Base-by-base conservation (phyloP, 2,888 invertebrate species). In the Apodemia duryi region DNA sequence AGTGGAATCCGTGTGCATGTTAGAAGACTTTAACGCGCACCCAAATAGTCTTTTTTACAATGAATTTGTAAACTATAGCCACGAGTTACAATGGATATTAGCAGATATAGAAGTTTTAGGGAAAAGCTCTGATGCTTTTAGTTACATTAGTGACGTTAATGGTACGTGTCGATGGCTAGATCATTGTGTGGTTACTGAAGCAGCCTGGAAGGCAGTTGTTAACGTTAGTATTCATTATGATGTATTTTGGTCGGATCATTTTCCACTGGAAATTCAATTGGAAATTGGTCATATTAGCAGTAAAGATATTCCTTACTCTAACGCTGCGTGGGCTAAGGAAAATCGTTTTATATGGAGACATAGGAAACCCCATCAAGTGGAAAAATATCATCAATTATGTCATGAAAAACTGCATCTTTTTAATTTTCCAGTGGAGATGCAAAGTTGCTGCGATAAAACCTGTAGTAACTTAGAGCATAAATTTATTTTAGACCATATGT, bases 21-120 rank as follows among this genome's bases (percentile, higher is more conserved):
- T 66, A 6, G 61, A 61, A 1, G 66, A 63, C 35, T 66, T 46
- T 11, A 63, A 66, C 21, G 63, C 63, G 4, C 63, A 66, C n/a
- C 63, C 63, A 38, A 21, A 38, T 35, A 57, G 54, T n/a, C 46
- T 7, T 2, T 66, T 66, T 66, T 63, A 49, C 60, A 60, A 60
- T 46, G 66, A 66, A 13, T 41, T 63, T 0, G 7, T 11, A 38
- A 35, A 60, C 13, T 66, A 63, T 60, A 63, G 63, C 43, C 13
- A n/a, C 7, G 66, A 66, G 6, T 41, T 60, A 41, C 2, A 38
- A 1, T 63, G 57, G 43, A 5, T 5, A 7, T 43, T 54, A 41
- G 57, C 49, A n/a, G n/a, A 49, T 49, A 6, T 49, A 49, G 13
- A 49, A n/a, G 2, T 49, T n/a, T 49, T 49, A 49, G 49, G 49